phyloP scores from a whole-genome alignment of 2,113 vertebrate species.

The Scopus umbretta region DNA sequence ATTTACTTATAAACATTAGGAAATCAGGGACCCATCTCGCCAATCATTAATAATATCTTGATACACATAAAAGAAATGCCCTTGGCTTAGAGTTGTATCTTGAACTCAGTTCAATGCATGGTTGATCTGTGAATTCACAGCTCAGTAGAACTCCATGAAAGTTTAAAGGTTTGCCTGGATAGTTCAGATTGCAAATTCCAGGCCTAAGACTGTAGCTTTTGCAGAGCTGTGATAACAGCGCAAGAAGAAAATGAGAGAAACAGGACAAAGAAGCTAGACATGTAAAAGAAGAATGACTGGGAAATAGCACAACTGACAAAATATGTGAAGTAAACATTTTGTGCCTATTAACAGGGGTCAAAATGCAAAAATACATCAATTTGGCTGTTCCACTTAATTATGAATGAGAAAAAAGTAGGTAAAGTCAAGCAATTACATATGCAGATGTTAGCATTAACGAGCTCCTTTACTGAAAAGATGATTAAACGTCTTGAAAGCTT shows the following conservation, averaged over 20 bases:
- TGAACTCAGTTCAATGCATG: background rate
- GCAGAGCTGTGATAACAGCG: background rate
- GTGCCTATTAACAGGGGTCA: background rate
- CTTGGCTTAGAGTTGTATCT: background rate
- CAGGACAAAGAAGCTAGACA: background rate
- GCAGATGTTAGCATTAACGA: constrained; percentile 25
- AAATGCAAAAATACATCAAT: constrained; percentile 17
- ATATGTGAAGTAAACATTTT: background rate
- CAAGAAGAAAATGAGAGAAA: background rate
- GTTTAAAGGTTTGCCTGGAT: background rate
- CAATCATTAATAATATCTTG: background rate
- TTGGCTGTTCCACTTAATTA: background rate
- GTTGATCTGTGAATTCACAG: background rate
- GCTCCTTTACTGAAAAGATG: constrained; percentile 27
- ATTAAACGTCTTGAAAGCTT: constrained; percentile 43
- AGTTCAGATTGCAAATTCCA: background rate
- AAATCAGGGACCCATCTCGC: background rate
- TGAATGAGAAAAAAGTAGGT: constrained; percentile 15
- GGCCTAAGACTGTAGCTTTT: background rate
- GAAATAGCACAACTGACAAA: background rate
- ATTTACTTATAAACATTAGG: constrained; percentile 28
- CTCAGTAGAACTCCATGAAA: background rate
- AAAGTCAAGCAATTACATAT: constrained; percentile 24
- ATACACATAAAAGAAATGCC: background rate
- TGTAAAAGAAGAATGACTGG: background rate